Percentiles rank a stretch among this genome's conserved stretches.
phyloP scores from a whole-genome alignment of 2,113 vertebrate genomes.

The Aegithalos caudatus region DNA sequence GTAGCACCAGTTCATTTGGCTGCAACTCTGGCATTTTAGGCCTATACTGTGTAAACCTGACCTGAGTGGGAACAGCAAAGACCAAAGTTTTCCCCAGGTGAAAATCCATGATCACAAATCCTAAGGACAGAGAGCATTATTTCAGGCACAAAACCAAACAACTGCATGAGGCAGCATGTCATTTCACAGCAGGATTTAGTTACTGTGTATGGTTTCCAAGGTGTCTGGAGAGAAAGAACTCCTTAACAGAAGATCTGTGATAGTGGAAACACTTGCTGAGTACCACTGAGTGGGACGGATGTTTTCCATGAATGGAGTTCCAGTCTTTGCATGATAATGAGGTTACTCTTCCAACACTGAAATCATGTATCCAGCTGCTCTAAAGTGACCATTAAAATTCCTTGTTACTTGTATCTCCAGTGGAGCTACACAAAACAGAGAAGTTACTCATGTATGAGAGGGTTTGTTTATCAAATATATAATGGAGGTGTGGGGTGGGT shows the following conservation, averaged over 20 bases:
- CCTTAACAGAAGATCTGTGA: not conserved
- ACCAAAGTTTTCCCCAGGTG: not conserved
- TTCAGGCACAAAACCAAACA: not conserved
- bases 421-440: not conserved
- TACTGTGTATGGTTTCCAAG: not conserved
- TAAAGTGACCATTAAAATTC: not conserved
- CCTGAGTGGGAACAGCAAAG: not conserved
- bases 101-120: not conserved
- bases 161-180: not conserved
- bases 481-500: accelerated
- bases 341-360: not conserved
- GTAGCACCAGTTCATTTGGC: not conserved
- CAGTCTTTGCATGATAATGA: not conserved
- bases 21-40: not conserved
- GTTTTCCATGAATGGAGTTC: not conserved
- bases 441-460: not conserved
- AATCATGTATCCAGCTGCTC: not conserved
- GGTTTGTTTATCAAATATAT: not conserved
- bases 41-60: not conserved
- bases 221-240: not conserved
- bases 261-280: not conserved
- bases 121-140: not conserved
- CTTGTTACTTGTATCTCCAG: not conserved
- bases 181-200: not conserved
- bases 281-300: not conserved